Evolutionary conservation across 1,140 invertebrate species (phyloP).

Genomic region (Chironomus striatipennis): DNA sequence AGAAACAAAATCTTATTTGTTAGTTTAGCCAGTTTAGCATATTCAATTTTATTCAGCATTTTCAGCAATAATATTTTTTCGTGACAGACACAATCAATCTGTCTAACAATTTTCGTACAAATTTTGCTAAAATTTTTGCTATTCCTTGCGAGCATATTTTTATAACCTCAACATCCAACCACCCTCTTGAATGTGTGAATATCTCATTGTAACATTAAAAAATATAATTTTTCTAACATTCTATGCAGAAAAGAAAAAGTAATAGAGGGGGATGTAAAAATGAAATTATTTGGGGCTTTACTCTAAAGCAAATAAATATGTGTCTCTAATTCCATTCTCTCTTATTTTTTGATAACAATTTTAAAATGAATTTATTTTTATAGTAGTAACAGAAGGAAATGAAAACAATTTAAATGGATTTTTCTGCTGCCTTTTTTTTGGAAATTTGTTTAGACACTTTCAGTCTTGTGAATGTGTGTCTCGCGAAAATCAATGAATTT

Average conservation of each 20-base stretch:
- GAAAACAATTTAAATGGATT: constrained; percentile 19
- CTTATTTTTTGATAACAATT: neutral
- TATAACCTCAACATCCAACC: too few species aligned
- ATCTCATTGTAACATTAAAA: too few species aligned
- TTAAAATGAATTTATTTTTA: constrained; percentile 22
- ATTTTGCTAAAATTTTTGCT: too few species aligned
- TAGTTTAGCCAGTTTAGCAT: too few species aligned
- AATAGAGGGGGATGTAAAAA: neutral
- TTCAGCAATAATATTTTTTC: too few species aligned
- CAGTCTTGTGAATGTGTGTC: constrained; percentile 1
- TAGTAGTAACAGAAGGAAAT: neutral
- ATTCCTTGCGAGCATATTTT: too few species aligned
- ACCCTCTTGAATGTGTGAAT: too few species aligned
- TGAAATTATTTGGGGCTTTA: neutral
- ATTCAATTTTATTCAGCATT: too few species aligned
- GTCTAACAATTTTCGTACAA: too few species aligned
- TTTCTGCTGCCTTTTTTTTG: neutral
- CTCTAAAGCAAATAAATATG: constrained; percentile 18
- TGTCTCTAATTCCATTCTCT: constrained; percentile 7
- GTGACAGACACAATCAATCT: too few species aligned
- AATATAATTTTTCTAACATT: too few species aligned
- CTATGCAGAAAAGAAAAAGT: neutral
- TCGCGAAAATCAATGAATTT: constrained; percentile 15
- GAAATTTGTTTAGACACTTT: neutral
- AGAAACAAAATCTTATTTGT: too few species aligned